Base-by-base conservation (phyloP, 2,113 vertebrate genomes). In the Callipepla squamata region DNA sequence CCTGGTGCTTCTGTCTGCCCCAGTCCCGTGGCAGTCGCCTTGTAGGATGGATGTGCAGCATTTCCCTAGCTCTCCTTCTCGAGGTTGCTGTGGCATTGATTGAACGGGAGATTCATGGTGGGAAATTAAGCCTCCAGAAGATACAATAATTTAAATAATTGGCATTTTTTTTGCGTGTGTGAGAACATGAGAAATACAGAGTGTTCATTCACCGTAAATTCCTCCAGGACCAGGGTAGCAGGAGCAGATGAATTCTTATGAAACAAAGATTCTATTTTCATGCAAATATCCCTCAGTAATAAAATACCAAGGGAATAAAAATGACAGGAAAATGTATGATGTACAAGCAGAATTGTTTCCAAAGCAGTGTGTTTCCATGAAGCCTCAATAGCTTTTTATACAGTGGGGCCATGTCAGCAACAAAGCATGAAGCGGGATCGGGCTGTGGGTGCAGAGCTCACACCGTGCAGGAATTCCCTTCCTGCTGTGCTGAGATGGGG, bases 231-330 rank as follows among this genome's bases (percentile, higher is more conserved):
- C 0, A 0, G 3, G 34, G 8, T 82, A 88, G 48, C 79, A 53
- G 95, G 36, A 86, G 86, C 92, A 94, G 91, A 96, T 96, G 94
- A 96, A 94, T 95, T 94, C 96, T 95, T 93, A 89, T 21, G 90
- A 97, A 97, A 96, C 92, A 95, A 96, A 97, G 93, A 96, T 96
- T 89, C 96, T 94, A 96, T 97, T 97, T 94, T 97, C 94, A 97
- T 97, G 96, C 94, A 97, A 97, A 97, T 97, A 86, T 92, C 92
- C 88, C 88, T 94, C 93, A 48, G 82, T 96, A 96, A 96, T 96
- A 92, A 93, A 97, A 94, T 51, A 91, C 88, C 93, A 55, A 74
- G 96, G 96, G 97, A 94, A 95, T 94, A 93, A 77, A 96, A 94
- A 81, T 69, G 95, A 95, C 95, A 96, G 85, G 67, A 59, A 87